Base-by-base conservation (phyloP, 2,113 vertebrate genomes). In the Pristiophorus japonicus region DNA sequence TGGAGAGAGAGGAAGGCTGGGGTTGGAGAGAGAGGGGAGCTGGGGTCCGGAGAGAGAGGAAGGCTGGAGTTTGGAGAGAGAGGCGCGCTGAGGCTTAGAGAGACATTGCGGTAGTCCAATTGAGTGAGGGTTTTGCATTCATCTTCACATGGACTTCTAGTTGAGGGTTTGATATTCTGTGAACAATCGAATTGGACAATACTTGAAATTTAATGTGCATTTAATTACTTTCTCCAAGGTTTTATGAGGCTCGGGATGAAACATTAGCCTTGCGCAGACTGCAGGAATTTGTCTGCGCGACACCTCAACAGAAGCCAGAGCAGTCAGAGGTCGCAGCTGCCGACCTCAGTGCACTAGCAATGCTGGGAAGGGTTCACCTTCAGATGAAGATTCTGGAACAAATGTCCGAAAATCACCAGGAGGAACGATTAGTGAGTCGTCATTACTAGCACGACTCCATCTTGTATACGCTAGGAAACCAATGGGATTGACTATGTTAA, bases 261-360 rank as follows among this genome's bases (percentile, higher is more conserved):
- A 45, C 63, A 27, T 70, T 94, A 34, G 93, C 93, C 1, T 3
- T 51, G 42, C 45, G 24, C 66, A 70, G 42, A 7, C 42, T 94
- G 42, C 93, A 94, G 93, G 93, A 94, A 34, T 94, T 94, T 27
- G 51, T 94, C 93, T 70, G 93, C 66, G 38, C 34, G 10, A 92
- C 34, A 22, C 6, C 34, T 92, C 59, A n/a, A 38, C 88, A 63
- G 59, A 92, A 92, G 65, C 34, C 65, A 73, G 24, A 24, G 42
- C 45, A 47, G 93, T 34, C 93, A 18, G 16, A 38, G 34, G 6
- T 38, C 14, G 34, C 88, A 92, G 20, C 16, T 38, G 22, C 6
- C 65, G 88, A 92, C 6, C 34, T 38, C 66, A 47, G 45, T 16
- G 65, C 42, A 1, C 27, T 51, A 34, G 93, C 65, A 70, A 7